phyloP scores from a whole-genome alignment of 2,888 invertebrate species.

The Hirtodrosophila duncani region DNA sequence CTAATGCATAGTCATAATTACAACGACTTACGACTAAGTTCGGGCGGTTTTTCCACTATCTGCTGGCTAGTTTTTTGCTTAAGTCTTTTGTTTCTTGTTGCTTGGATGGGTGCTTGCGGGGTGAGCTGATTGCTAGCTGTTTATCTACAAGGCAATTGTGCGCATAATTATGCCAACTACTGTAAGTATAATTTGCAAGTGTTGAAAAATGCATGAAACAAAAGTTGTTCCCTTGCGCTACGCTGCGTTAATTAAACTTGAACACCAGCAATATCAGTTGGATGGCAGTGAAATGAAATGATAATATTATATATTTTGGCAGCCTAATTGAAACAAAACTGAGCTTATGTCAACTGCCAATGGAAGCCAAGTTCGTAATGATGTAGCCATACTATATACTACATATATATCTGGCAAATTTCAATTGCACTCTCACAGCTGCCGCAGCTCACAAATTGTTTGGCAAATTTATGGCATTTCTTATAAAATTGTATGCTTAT shows the following conservation, averaged over 20 bases:
- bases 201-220: conserved; percentile 18
- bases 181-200: conserved; percentile 16
- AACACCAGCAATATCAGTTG: neutral
- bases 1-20: conserved; percentile 51
- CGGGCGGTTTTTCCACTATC: neutral
- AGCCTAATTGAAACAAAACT: conserved; percentile 29
- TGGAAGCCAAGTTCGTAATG: conserved; percentile 31
- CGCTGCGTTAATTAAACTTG: neutral
- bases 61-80: conserved; percentile 36
- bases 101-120: conserved; percentile 1
- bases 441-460: conserved; percentile 18
- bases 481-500: conserved; percentile 36
- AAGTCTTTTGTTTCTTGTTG: conserved; percentile 58
- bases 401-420: too few relatives aligned
- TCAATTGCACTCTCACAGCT: neutral
- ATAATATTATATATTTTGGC: conserved; percentile 21
- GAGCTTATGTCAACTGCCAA: conserved; percentile 34
- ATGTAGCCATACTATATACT: too few relatives aligned
- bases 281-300: conserved; percentile 1
- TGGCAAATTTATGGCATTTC: conserved; percentile 33
- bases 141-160: conserved; percentile 50
- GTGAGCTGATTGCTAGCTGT: conserved; percentile 22
- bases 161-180: conserved; percentile 47
- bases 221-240: conserved; percentile 6
- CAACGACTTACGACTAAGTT: conserved; percentile 15